phyloP scores from a whole-genome alignment of 2,113 vertebrate genomes.

The Pao palembangensis region DNA sequence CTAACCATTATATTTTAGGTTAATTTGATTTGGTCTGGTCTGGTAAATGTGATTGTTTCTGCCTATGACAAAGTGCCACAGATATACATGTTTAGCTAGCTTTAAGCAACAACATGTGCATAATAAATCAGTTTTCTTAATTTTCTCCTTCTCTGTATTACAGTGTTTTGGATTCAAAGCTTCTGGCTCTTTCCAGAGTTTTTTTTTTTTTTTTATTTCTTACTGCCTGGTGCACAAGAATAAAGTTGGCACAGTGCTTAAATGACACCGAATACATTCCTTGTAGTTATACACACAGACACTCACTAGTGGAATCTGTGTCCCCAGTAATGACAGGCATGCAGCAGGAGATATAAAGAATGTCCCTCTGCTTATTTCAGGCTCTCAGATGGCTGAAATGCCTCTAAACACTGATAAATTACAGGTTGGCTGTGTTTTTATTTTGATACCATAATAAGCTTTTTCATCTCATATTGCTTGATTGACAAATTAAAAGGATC shows the following conservation, averaged over 20 bases:
- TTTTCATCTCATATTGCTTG: constrained; percentile 23
- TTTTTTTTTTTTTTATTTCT: background rate
- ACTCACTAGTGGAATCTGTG: constrained; percentile 14
- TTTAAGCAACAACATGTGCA: no score
- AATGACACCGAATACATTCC: constrained; percentile 33
- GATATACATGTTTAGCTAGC: no score
- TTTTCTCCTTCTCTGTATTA: background rate
- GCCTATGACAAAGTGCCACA: no score
- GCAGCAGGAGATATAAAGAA: constrained; percentile 6
- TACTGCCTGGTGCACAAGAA: background rate
- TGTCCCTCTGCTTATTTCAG: background rate
- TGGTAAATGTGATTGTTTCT: no score
- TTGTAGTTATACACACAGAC: constrained; percentile 1
- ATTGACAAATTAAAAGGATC: constrained; percentile 36
- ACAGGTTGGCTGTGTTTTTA: constrained; percentile 1
- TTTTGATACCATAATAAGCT: constrained; percentile 17
- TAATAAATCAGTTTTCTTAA: no score
- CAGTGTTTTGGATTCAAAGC: background rate
- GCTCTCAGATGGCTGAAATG: constrained; percentile 15
- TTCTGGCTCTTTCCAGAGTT: background rate
- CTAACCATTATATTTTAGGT: no score
- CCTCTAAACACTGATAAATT: background rate
- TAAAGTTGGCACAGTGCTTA: constrained; percentile 2
- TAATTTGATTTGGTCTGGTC: no score
- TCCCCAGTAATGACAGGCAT: constrained; percentile 47